Conservation (phyloP, 2,113 vertebrate genomes). For the Chaetodon auriga region DNA sequence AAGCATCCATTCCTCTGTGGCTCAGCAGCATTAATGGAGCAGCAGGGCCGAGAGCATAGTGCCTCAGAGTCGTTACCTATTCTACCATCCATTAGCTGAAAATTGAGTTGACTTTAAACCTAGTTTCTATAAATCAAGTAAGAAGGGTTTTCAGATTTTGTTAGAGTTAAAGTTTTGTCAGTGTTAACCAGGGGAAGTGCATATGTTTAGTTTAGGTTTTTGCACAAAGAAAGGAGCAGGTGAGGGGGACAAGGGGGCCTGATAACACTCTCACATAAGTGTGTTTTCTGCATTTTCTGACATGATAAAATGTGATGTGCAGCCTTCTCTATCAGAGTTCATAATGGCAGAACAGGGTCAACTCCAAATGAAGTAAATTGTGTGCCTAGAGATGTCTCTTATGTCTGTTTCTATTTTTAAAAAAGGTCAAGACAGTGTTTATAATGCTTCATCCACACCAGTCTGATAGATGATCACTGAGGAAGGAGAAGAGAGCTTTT, state of each 20-base stretch:
- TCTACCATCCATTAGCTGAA: conserved; percentile 67
- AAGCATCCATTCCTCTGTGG: conserved; percentile 54
- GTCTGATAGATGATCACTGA: conserved; percentile 40
- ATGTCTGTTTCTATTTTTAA: conserved; percentile 57
- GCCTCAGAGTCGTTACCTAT: conserved; percentile 56
- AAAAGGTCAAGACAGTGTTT: conserved; percentile 46
- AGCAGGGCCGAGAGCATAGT: conserved; percentile 34
- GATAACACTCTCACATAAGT: background rate
- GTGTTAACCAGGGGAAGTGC: conserved; percentile 3
- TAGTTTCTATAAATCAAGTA: conserved; percentile 45
- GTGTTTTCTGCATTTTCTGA: background rate
- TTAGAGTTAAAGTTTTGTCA: conserved; percentile 21
- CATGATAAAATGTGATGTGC: background rate
- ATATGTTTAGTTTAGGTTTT: background rate
- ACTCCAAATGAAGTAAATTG: conserved; percentile 1
- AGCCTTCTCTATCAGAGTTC: background rate
- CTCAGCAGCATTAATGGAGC: conserved; percentile 60
- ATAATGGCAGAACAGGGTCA: conserved; percentile 8
- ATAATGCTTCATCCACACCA: conserved; percentile 25
- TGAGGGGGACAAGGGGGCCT: background rate
- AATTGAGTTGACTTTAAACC: conserved; percentile 63
- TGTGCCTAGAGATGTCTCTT: conserved; percentile 25
- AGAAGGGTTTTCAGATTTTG: conserved; percentile 37
- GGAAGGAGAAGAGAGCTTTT: conserved; percentile 11
- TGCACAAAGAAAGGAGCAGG: background rate